Base-by-base conservation (phyloP, 2,888 invertebrate genomes). In the Agrochola circellaris region DNA sequence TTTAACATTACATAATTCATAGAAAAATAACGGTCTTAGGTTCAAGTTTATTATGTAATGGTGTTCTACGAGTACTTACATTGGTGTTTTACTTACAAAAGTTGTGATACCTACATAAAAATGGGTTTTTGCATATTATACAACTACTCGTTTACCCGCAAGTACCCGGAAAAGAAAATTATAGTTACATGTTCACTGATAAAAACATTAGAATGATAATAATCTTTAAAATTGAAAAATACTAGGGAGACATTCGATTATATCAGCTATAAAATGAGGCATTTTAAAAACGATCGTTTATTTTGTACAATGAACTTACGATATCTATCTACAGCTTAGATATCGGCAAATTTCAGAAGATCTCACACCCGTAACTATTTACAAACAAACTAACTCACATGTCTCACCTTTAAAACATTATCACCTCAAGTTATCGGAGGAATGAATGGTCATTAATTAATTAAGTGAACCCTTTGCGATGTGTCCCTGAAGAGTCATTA, bases 371-470 rank as follows among this genome's bases (percentile, higher is more conserved):
- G 26, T 42, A 54, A n/a, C 8, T 60, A 20, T 30, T 34, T 20
- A 26, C 48, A 64, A 65, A 73, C 73, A 34, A 70, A 80, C 60
- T 60, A 73, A 72, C 75, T 26, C 13, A 13, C 77, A 61, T n/a
- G 42, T 71, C 67, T 65, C 26, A 34, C 58, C 45, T 75, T 89
- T 93, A 92, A 91, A 94, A 83, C 77, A 74, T 75, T 75, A 83
- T 79, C 85, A 82, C 72, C 68, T 92, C 91, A 92, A 93, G 90
- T 93, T 94, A 94, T 94, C 90, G 90, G 90, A 90, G 92, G 94
- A 94, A 93, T 94, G 94, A 95, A 94, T 93, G 93, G 94, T 93
- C 93, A 95, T 96, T 96, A 96, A 96, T 96, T 96, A 96, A 96
- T 96, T 96, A 96, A 91, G 83, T 89, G 90, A 92, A 94, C 95